Percentiles rank a stretch among this genome's conserved stretches.
Evolutionary conservation across 2,888 invertebrate species (phyloP).

Genomic region (Drosophila sordidula): DNA sequence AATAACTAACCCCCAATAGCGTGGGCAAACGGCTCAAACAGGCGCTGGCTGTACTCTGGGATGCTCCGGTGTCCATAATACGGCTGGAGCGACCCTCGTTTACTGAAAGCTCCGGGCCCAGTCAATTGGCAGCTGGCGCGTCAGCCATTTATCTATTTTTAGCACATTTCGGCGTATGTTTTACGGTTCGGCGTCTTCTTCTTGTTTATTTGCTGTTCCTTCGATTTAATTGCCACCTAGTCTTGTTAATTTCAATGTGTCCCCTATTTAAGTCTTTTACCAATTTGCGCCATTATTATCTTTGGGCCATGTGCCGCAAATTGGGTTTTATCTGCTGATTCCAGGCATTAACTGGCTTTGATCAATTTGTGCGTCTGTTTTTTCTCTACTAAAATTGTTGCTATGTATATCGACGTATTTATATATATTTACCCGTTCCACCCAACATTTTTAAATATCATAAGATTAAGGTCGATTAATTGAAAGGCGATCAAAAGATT

Average conservation of each 20-base stretch:
- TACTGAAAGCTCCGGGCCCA: constrained; percentile 28
- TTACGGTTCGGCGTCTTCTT: constrained; percentile 1
- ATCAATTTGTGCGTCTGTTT: too few relatives aligned
- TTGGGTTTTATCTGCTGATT: background rate
- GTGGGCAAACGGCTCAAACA: constrained; percentile 27
- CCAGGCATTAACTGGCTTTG: background rate
- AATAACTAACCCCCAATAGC: constrained; percentile 70
- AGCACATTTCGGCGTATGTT: constrained; percentile 52
- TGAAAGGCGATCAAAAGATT: too few relatives aligned
- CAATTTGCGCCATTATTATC: constrained; percentile 17
- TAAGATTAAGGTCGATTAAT: too few relatives aligned
- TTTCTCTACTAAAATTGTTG: too few relatives aligned
- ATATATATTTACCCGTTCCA: too few relatives aligned
- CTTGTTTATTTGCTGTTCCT: background rate
- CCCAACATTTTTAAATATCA: too few relatives aligned
- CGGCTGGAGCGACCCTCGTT: constrained; percentile 52
- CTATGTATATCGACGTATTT: too few relatives aligned
- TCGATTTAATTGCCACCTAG: constrained; percentile 40
- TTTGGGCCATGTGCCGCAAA: constrained; percentile 8
- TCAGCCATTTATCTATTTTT: constrained; percentile 61
- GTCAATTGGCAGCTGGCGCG: constrained; percentile 41
- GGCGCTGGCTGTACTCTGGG: constrained; percentile 22
- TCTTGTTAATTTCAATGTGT: constrained; percentile 39
- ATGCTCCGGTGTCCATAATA: constrained; percentile 29
- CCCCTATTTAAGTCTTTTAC: constrained; percentile 27